These are phyloP conservation scores for Cryptoblepharus egeriae DNA, from an alignment of 2,797 vertebrate genomes.

Conservation along the genomic window DNA sequence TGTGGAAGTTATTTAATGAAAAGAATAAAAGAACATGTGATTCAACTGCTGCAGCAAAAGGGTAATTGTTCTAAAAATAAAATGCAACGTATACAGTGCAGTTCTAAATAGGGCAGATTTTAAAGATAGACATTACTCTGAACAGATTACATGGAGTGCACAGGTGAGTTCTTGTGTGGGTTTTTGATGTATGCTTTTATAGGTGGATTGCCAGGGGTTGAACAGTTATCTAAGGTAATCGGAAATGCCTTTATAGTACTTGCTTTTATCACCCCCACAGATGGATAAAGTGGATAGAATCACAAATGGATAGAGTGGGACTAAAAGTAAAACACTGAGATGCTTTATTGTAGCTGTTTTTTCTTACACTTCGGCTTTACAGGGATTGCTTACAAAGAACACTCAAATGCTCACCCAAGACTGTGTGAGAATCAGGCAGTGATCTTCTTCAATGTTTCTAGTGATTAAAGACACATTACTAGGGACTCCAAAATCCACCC, in stretches of 20 bases:
- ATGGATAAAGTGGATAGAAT: not conserved
- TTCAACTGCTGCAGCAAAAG: conserved; percentile 48
- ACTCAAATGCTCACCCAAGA: too few species aligned
- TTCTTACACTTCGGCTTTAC: too few species aligned
- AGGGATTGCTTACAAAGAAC: too few species aligned
- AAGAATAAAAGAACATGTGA: conserved; percentile 48
- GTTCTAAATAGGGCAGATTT: not conserved
- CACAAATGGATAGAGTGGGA: not conserved
- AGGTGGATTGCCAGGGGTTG: not conserved
- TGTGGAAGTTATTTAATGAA: conserved; percentile 37
- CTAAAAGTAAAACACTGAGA: not conserved
- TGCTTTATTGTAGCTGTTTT: too few species aligned
- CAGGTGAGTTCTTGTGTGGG: not conserved
- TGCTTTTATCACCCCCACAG: not conserved
- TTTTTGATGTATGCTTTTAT: not conserved
- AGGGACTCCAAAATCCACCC: too few species aligned
- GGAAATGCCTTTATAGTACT: not conserved
- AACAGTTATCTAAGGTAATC: not conserved
- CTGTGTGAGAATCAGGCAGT: too few species aligned
- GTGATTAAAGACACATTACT: too few species aligned
- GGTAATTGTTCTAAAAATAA: conserved; percentile 17
- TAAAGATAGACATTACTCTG: not conserved
- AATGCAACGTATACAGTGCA: not conserved
- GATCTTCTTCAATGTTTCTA: too few species aligned
- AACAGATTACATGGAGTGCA: not conserved